phyloP scores from a whole-genome alignment of 2,888 invertebrate genomes.

The Rapana venosa region DNA sequence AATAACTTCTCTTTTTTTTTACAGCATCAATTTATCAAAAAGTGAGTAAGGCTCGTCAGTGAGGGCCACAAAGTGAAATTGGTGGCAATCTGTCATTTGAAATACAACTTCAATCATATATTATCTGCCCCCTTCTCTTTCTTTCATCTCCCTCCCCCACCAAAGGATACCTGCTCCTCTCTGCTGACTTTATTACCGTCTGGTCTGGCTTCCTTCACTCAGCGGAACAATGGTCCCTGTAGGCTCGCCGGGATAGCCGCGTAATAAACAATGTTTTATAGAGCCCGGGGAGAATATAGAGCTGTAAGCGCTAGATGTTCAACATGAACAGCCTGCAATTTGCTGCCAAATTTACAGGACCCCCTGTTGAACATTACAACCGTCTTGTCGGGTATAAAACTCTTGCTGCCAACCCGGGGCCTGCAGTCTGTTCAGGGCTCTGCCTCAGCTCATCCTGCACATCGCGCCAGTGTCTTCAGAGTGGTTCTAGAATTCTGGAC shows the following conservation, averaged over 20 bases:
- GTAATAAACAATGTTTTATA: conserved; percentile 42
- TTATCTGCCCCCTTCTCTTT: conserved; percentile 28
- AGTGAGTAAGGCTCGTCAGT: not conserved
- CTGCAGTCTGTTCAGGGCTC: not conserved
- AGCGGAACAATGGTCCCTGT: not conserved
- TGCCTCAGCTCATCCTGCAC: not conserved
- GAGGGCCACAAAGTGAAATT: conserved; percentile 4
- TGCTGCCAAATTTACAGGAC: conserved; percentile 44
- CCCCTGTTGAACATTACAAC: not conserved
- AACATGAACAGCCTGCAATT: conserved; percentile 39
- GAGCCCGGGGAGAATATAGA: conserved; percentile 8
- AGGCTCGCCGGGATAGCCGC: conserved; percentile 19
- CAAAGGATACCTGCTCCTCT: conserved; percentile 27
- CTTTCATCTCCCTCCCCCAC: conserved; percentile 37
- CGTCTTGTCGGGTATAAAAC: conserved; percentile 29
- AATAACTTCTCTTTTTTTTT: not conserved
- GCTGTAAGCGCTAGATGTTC: conserved; percentile 35
- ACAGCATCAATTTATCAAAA: not conserved
- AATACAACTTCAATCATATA: conserved; percentile 40
- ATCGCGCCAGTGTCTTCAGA: not conserved
- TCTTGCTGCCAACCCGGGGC: not conserved
- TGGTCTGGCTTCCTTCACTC: not conserved
- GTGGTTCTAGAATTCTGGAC: not conserved
- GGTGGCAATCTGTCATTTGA: conserved; percentile 22
- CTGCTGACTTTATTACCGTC: conserved; percentile 28